phyloP scores from a whole-genome alignment of 2,113 vertebrate genomes.

The Tauraco erythrolophus region DNA sequence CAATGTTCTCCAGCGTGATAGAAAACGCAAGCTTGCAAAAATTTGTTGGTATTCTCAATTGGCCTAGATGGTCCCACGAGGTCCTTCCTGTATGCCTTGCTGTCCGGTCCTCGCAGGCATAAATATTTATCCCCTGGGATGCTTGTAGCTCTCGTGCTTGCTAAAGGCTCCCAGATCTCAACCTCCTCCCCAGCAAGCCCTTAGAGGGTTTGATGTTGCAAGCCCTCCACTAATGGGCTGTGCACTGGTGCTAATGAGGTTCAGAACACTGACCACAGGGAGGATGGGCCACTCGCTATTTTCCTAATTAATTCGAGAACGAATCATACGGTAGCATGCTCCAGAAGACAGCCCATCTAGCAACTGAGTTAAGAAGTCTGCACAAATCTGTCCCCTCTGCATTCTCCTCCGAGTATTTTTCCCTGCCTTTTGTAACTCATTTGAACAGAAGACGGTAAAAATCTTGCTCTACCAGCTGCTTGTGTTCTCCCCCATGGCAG shows the following conservation, averaged over 20 bases:
- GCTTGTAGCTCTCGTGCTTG: neutral
- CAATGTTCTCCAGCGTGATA: neutral
- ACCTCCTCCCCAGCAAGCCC: neutral
- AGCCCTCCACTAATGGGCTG: neutral
- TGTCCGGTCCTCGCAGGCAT: fast-evolving
- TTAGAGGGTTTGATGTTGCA: neutral
- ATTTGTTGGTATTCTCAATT: neutral
- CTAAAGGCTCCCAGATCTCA: neutral
- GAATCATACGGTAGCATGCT: neutral
- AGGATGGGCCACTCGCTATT: conserved; percentile 9
- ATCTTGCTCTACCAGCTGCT: conserved; percentile 26
- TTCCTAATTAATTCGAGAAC: conserved; percentile 55
- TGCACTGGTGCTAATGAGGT: neutral
- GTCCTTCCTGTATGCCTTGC: fast-evolving
- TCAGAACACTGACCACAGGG: conserved; percentile 7
- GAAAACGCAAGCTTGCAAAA: neutral
- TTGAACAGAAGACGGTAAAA: neutral
- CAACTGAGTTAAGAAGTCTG: neutral
- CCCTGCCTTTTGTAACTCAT: neutral
- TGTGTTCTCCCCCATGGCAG: neutral
- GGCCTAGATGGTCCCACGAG: neutral
- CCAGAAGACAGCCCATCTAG: conserved; percentile 8
- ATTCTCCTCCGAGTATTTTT: neutral
- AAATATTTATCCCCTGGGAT: neutral
- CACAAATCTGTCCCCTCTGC: neutral